A percentile compares a stretch with the other conserved stretches of the same genome.
These are phyloP conservation scores for Silurus aristotelis DNA, from an alignment of 2,797 vertebrate species.

Conservation along the genomic window DNA sequence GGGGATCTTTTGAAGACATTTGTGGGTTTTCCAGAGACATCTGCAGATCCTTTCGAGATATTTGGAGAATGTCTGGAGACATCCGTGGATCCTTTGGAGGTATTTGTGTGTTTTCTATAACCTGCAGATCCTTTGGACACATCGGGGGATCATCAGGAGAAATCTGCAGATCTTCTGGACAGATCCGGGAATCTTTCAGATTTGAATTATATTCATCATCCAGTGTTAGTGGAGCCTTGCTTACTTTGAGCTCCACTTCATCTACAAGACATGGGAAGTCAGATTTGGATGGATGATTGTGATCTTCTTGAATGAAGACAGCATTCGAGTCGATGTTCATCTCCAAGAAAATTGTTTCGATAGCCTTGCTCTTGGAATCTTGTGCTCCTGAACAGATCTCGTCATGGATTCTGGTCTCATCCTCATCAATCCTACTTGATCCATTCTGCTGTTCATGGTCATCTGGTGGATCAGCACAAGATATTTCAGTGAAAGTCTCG, in stretches of 20 bases:
- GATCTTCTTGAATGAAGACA: background rate
- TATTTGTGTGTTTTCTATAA: too few species aligned
- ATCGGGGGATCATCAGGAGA: background rate
- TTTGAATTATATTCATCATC: background rate
- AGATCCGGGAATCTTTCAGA: background rate
- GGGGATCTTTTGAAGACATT: too few species aligned
- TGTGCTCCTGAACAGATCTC: constrained; percentile 2
- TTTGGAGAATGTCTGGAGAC: too few species aligned
- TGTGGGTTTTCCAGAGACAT: too few species aligned
- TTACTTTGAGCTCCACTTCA: constrained; percentile 2
- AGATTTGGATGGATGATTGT: constrained; percentile 1
- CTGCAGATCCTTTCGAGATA: too few species aligned
- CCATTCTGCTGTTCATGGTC: constrained; percentile 16
- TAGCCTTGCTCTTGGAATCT: background rate
- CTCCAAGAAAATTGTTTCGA: constrained; percentile 51
- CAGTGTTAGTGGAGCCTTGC: background rate
- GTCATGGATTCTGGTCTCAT: background rate
- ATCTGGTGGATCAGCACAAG: background rate
- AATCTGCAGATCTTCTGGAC: too few species aligned
- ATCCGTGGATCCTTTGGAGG: too few species aligned
- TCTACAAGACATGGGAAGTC: background rate
- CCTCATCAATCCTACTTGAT: background rate
- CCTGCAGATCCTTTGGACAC: too few species aligned
- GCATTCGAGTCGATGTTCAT: constrained; percentile 31
- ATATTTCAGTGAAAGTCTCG: constrained; percentile 28